Evolutionary conservation across 2,797 vertebrate genomes (phyloP), one percentile per base, ranked within the genome.

Genomic region (Setipinna tenuifilis): DNA sequence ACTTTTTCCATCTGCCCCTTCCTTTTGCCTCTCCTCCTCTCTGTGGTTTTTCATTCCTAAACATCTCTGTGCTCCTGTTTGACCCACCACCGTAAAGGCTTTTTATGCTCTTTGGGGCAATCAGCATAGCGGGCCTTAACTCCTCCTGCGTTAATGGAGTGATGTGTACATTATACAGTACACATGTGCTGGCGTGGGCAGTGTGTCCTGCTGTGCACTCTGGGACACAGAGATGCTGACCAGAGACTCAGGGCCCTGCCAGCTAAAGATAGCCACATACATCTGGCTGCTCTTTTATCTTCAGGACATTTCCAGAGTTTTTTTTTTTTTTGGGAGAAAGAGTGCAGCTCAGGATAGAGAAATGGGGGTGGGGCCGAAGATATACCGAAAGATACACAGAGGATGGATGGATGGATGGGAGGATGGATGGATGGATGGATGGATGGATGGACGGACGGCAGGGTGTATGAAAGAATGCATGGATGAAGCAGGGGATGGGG

Each of bases 111-210:
- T 75, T 5, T 31, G 19, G 35, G 68, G 14, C 17, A 35, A 31
- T 75, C 68, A 75, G 68, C 68, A 75, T 75, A 75, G 68, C 68
- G 3, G 31, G 17, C 68, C 31, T 75, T 75, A 28, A 75, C 68
- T 75, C 68, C 68, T 28, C 68, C 68, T 28, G 16, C 14, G 68
- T 19, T 75, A 35, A 75, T 41, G 68, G 31, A 41, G 68, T 35
- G 31, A 35, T 75, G 31, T 75, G 57, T 48, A 50, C 41, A 23
- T 48, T 1, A 31, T 17, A 35, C 68, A 75, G 17, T 7, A 54
- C 50, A 54, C 50, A 54, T 7, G n/a, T 14, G 31, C 68, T 14
- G 28, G 31, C 16, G 68, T 16, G 16, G 68, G 28, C 68, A 3
- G 68, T 17, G 28, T 75, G 68, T 35, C 68, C 68, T 35, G 28